phyloP scores from a whole-genome alignment of 2,113 vertebrate species.

The Caloenas nicobarica region DNA sequence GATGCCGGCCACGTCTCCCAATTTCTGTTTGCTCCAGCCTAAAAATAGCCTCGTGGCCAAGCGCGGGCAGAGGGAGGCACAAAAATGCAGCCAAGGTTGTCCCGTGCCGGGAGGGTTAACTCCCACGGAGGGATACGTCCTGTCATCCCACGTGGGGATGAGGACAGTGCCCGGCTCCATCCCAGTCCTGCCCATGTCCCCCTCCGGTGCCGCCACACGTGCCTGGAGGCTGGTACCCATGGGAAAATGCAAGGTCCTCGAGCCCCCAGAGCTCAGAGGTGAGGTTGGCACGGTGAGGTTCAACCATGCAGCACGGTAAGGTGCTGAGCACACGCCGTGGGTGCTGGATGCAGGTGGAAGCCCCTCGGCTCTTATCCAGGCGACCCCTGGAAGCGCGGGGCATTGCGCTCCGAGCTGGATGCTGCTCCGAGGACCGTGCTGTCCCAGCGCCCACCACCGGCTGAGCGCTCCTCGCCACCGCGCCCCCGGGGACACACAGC shows the following conservation, averaged over 20 bases:
- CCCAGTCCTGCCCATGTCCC: not conserved
- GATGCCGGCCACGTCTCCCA: not conserved
- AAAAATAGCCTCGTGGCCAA: not conserved
- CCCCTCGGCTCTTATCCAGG: not conserved
- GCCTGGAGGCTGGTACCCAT: rapidly evolving
- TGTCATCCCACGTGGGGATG: rapidly evolving
- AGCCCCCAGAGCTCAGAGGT: not conserved
- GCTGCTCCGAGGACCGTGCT: rapidly evolving
- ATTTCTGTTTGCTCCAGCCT: not conserved
- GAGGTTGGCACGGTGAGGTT: not conserved
- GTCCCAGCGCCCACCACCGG: rapidly evolving
- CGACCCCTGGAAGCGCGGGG: rapidly evolving
- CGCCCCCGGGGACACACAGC: not conserved
- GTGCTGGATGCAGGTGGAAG: not conserved
- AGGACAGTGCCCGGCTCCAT: rapidly evolving
- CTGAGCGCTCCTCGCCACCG: not conserved
- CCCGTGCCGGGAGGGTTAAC: rapidly evolving
- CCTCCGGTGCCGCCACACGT: rapidly evolving
- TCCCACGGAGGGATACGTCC: not conserved
- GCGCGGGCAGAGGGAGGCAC: not conserved
- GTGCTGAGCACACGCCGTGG: rapidly evolving
- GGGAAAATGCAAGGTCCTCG: not conserved
- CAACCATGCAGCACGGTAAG: rapidly evolving
- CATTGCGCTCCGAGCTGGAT: rapidly evolving
- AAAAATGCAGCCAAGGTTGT: not conserved